Percentiles rank a stretch among this genome's conserved stretches.
Evolutionary conservation across 2,888 invertebrate species (phyloP).

Genomic region (Drosophila anomalata): DNA sequence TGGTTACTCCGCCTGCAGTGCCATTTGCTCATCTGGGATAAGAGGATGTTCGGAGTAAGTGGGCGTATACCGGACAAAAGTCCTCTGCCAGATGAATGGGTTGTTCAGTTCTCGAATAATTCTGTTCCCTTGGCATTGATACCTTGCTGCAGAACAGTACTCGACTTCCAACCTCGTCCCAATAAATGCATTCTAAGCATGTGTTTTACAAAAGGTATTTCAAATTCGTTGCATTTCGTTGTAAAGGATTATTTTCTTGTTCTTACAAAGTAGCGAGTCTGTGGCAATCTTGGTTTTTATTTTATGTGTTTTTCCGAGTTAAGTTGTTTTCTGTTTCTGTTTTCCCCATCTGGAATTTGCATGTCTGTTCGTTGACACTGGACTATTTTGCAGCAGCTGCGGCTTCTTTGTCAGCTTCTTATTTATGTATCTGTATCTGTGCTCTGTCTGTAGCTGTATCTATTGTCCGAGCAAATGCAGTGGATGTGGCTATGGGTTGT

Average conservation of each 20-base stretch:
- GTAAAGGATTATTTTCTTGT: conserved; percentile 1
- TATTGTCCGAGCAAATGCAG: conserved; percentile 13
- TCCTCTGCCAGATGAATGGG: conserved; percentile 2
- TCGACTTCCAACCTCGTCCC: neutral
- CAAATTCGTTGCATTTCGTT: neutral
- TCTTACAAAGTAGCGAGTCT: conserved; percentile 31
- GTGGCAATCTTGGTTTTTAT: conserved; percentile 27
- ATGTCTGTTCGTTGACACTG: conserved; percentile 47
- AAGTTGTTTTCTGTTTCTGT: conserved; percentile 30
- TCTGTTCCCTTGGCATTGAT: conserved; percentile 13
- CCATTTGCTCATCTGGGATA: conserved; percentile 40
- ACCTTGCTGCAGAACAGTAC: neutral
- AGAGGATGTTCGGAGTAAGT: conserved; percentile 1
- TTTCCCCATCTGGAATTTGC: conserved; percentile 35
- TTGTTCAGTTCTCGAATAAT: neutral
- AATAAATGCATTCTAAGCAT: neutral
- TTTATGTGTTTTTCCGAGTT: conserved; percentile 6
- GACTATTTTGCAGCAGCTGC: conserved; percentile 13
- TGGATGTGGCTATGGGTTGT: conserved; percentile 17
- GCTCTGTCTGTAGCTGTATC: conserved; percentile 14
- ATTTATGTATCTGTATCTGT: conserved; percentile 35
- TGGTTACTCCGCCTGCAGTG: conserved; percentile 25
- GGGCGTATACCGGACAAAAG: conserved; percentile 21
- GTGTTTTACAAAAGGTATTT: neutral
- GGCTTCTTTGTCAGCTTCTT: conserved; percentile 44